Base-by-base conservation (phyloP, 2,113 vertebrate species). In the Pitta sordida region DNA sequence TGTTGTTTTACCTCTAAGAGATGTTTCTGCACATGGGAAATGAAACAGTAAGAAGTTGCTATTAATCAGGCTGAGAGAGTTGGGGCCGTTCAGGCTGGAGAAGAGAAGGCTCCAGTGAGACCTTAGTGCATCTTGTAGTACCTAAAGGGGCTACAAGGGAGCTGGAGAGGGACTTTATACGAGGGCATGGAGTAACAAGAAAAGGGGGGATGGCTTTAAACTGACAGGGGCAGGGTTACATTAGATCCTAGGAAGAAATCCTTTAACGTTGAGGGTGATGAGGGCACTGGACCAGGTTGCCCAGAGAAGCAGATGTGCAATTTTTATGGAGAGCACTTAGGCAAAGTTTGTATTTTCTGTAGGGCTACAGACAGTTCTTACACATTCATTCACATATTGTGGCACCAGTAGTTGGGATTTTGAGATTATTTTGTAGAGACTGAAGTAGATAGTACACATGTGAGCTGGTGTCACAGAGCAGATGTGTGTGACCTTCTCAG, bases 371-470 rank as follows among this genome's bases (percentile, higher is more conserved):
- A 30, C 7, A 70, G 21, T 16, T 78, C 30, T 78, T 48, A 58
- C 0, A 0, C 29, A 15, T 53, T 62, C 17, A 64, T 56, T 76
- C 3, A 0, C 11, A 2, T 22, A 16, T 23, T 62, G 34, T 52
- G 53, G 48, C 52, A 59, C 20, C 32, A 49, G 51, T 7, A 58
- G 22, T 6, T 67, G 65, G 8, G 62, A 41, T 75, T 70, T 87
- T 16, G 37, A 78, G 60, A n/a, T 18, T 65, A 39, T 52, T 68
- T 51, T 59, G 32, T 10, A 67, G 62, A 85, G 10, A 32, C 23
- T 29, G 62, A 59, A 51, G 39, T 59, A 32, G 75, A 11, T 3
- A 49, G 65, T 3, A 26, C 20, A 21, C 51, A 26, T 2, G 0
- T 7, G 51, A 60, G 15, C 27, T 32, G 6, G 21, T 10, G 26